Evolutionary conservation across 2,888 invertebrate genomes (phyloP).

Genomic region (Sylvicola fuscatus): DNA sequence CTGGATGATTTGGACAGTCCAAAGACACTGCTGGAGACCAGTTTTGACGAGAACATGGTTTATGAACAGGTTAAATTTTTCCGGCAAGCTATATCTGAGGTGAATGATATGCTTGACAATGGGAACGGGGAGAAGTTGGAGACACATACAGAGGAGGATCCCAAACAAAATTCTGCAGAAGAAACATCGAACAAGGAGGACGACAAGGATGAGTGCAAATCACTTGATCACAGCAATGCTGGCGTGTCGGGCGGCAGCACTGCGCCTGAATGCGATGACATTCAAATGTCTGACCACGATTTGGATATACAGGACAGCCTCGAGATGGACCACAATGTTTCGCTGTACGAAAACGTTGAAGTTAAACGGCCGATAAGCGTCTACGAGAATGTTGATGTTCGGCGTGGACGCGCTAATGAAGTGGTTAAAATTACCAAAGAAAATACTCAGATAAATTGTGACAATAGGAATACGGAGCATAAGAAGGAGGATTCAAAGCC

Average conservation of each 20-base stretch:
- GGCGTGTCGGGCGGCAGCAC: background rate
- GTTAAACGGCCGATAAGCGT: constrained; percentile 19
- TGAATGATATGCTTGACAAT: constrained; percentile 35
- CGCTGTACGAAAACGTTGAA: constrained; percentile 25
- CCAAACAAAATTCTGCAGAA: background rate
- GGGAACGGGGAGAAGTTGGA: constrained; percentile 6
- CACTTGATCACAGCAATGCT: background rate
- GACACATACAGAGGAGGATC: background rate
- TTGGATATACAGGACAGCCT: constrained; percentile 11
- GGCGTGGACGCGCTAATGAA: constrained; percentile 14
- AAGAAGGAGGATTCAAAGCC: constrained; percentile 3
- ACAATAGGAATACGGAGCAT: background rate
- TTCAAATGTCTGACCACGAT: constrained; percentile 10
- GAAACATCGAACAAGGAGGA: constrained; percentile 1
- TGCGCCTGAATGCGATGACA: constrained; percentile 8
- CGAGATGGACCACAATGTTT: constrained; percentile 14
- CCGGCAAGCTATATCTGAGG: constrained; percentile 49
- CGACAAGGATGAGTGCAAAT: background rate
- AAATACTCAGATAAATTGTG: background rate
- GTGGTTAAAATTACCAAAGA: constrained; percentile 2
- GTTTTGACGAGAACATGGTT: constrained; percentile 32
- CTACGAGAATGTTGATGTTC: constrained; percentile 18
- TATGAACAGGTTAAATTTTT: constrained; percentile 63
- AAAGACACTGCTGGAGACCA: constrained; percentile 31
- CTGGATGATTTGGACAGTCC: background rate